Conservation (phyloP, 2,888 invertebrate species). For the Tipula helvola region DNA sequence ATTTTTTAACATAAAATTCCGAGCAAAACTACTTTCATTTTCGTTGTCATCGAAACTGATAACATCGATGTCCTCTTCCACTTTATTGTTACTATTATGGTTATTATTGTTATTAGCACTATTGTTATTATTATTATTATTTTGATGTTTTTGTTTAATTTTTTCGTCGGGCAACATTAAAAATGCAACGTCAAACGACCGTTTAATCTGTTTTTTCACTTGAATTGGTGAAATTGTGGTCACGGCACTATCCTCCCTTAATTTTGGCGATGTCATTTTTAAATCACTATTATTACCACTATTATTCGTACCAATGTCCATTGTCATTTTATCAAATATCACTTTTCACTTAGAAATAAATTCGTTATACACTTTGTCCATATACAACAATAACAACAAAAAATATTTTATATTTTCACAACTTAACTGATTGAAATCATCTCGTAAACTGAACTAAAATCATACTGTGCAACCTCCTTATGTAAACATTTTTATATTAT, state of each 20-base stretch:
- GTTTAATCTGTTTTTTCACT: constrained; percentile 44
- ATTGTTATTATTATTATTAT: constrained; percentile 29
- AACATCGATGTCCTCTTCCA: constrained; percentile 35
- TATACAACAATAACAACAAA: not conserved
- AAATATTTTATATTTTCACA: not conserved
- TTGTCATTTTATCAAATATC: constrained; percentile 38
- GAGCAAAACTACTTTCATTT: not conserved
- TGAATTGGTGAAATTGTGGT: constrained; percentile 7
- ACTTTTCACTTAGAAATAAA: not conserved
- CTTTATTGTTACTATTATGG: constrained; percentile 33
- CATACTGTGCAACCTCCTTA: constrained; percentile 14
- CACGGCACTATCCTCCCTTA: constrained; percentile 23
- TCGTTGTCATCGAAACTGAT: constrained; percentile 22
- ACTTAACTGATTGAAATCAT: constrained; percentile 4
- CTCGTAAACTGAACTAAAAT: not conserved
- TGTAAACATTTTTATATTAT: constrained; percentile 15
- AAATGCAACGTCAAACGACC: constrained; percentile 85
- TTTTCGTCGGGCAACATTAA: constrained; percentile 80
- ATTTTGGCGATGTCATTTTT: constrained; percentile 35
- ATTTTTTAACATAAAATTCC: constrained; percentile 6
- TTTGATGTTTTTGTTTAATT: constrained; percentile 47
- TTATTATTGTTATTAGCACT: constrained; percentile 23
- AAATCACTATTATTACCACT: constrained; percentile 32
- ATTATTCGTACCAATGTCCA: constrained; percentile 43
- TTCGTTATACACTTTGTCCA: not conserved